phyloP scores from a whole-genome alignment of 2,888 invertebrate genomes.

The Tillus elongatus region DNA sequence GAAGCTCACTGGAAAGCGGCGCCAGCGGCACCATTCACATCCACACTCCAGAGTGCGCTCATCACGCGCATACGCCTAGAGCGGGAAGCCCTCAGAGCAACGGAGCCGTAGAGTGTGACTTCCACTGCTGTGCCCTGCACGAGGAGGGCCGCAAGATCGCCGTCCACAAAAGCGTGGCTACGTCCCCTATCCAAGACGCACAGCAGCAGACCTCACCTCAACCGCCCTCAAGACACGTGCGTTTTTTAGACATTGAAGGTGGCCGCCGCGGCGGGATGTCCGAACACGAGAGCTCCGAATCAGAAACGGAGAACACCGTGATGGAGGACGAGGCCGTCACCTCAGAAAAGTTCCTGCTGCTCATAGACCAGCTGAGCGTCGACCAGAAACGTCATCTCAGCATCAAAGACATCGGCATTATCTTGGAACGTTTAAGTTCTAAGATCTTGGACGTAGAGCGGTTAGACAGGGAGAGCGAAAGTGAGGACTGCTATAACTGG shows the following conservation, averaged over 20 bases:
- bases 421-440: constrained; percentile 82
- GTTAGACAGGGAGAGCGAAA: constrained; percentile 83
- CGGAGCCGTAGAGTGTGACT: constrained; percentile 73
- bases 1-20: constrained; percentile 60
- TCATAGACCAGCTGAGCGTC: constrained; percentile 86
- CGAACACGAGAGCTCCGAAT: constrained; percentile 82
- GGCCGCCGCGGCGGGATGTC: constrained; percentile 39
- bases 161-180: constrained; percentile 85
- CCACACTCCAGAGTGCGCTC: constrained; percentile 75
- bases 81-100: constrained; percentile 56
- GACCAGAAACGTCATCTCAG: constrained; percentile 87
- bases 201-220: constrained; percentile 43
- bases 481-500: constrained; percentile 93
- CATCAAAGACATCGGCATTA: constrained; percentile 92
- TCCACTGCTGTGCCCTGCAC: constrained; percentile 91
- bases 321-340: constrained; percentile 85
- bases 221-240: constrained; percentile 64
- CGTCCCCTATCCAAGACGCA: constrained; percentile 82
- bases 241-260: constrained; percentile 73
- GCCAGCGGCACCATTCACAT: constrained; percentile 59
- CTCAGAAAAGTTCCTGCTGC: constrained; percentile 83
- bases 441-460: constrained; percentile 91
- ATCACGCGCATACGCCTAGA: constrained; percentile 55
- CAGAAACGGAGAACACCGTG: constrained; percentile 87
- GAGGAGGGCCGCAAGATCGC: constrained; percentile 87